Conservation (phyloP, 2,113 vertebrate species). For the Azemiops feae region DNA sequence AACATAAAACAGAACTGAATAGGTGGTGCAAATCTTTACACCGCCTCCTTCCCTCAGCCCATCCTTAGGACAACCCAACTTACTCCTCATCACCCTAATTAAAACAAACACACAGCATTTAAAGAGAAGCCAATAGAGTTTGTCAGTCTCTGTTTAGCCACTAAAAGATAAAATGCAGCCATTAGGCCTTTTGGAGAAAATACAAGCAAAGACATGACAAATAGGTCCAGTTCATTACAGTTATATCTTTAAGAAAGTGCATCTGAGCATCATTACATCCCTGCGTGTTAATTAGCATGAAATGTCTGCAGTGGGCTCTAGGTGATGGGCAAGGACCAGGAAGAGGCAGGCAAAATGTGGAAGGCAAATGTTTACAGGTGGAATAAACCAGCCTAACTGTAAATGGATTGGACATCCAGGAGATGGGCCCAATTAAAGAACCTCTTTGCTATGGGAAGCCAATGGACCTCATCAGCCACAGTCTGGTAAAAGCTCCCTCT, state of each 20-base stretch:
- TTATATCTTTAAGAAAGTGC: slow-evolving; percentile 11
- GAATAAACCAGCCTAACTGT: background rate
- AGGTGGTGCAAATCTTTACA: background rate
- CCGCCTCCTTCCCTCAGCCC: background rate
- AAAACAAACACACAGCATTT: background rate
- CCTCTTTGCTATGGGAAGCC: slow-evolving; percentile 28
- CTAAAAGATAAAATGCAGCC: background rate
- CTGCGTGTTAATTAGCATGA: slow-evolving; percentile 38
- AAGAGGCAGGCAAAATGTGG: background rate
- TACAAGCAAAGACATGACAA: slow-evolving; percentile 2
- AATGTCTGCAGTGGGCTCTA: slow-evolving; percentile 21
- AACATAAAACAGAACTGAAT: background rate
- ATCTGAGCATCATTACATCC: background rate
- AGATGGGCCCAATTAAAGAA: slow-evolving; percentile 11
- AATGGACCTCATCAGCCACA: slow-evolving; percentile 32
- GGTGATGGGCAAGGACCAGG: background rate
- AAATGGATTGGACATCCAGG: background rate
- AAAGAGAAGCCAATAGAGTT: background rate
- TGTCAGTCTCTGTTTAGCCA: background rate
- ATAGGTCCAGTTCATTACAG: no score
- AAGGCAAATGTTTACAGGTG: background rate
- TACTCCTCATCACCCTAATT: background rate
- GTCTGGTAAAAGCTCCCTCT: slow-evolving; percentile 8
- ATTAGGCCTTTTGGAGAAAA: slow-evolving; percentile 16
- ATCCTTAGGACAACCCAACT: background rate